Evolutionary conservation across 2,888 invertebrate species (phyloP), one percentile per base, ranked within the genome.

Genomic region (Lacanobia oleracea): DNA sequence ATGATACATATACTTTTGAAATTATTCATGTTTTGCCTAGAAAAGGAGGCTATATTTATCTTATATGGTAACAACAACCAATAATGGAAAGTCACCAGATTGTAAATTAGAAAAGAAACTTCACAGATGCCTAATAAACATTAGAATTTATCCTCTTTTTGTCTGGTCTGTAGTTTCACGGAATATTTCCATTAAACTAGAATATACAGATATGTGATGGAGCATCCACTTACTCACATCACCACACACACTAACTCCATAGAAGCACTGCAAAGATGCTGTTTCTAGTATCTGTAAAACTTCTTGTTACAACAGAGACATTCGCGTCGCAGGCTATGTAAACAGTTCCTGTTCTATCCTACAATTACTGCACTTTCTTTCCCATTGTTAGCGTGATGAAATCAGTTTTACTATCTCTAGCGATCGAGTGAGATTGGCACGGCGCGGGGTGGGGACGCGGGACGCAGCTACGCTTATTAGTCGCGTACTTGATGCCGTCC

Each of bases 301-400:
- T 50, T n/a, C 67, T 54, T 40, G 45, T 54, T 73, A 51, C 23
- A 66, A 33, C n/a, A 56, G 21, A 64, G 53, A 66, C 59, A 76
- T 65, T 70, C 40, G 43, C 51, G n/a, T 51, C 40, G 66, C 76
- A 83, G 87, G 81, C 87, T 86, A 86, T 77, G 81, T 85, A 84
- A 89, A 81, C 86, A 88, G 89, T 92, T 91, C 92, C 93, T 92
- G 90, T 85, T 93, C 91, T 87, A 96, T 93, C 91, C 94, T 94
- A 91, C 94, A 93, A 91, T 95, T 96, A 93, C 91, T 93, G 93
- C 94, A 95, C 93, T 94, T 97, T 91, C 94, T 92, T 91, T 96
- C 94, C 92, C 92, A 94, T 94, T 95, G 92, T 94, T 93, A 91
- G 88, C 89, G 90, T 93, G 93, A 92, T 94, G 92, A 91, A 94